phyloP scores from a whole-genome alignment of 1,140 invertebrate species.

The Capitella teleta region DNA sequence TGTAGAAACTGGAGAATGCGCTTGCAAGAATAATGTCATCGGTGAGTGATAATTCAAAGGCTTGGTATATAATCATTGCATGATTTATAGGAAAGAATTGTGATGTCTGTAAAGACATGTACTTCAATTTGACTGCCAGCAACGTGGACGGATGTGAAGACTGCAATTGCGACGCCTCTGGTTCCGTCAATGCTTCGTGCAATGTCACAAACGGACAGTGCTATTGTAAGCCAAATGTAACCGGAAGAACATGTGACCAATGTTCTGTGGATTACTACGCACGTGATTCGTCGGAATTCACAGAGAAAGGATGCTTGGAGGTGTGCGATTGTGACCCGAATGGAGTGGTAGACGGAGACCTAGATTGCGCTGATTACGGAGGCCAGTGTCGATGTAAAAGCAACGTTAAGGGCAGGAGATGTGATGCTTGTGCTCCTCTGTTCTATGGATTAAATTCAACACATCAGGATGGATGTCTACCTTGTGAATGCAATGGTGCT shows the following conservation, averaged over 20 bases:
- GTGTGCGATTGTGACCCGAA: neutral
- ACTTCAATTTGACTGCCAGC: neutral
- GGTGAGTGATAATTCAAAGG: neutral
- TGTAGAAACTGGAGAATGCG: conserved; percentile 16
- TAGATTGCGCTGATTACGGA: conserved; percentile 64
- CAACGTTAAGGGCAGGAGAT: conserved; percentile 83
- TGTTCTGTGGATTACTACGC: conserved; percentile 3
- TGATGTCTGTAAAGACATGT: neutral
- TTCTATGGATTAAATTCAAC: conserved; percentile 91
- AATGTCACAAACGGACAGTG: conserved; percentile 6
- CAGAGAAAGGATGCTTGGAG: neutral
- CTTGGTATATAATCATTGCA: neutral
- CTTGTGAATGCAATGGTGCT: conserved; percentile 39
- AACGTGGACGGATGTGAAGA: conserved; percentile 2
- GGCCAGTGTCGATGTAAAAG: conserved; percentile 87
- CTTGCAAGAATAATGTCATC: neutral
- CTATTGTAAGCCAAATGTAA: neutral
- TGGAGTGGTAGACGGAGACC: neutral
- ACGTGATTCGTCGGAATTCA: neutral
- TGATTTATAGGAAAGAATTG: neutral
- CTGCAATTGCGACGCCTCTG: neutral
- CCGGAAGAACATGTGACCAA: conserved; percentile 6
- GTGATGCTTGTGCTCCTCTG: conserved; percentile 86
- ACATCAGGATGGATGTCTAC: conserved; percentile 55
- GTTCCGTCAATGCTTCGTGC: neutral